These are phyloP conservation scores for Elegia similella DNA, from an alignment of 2,888 invertebrate genomes.

Conservation along the genomic window DNA sequence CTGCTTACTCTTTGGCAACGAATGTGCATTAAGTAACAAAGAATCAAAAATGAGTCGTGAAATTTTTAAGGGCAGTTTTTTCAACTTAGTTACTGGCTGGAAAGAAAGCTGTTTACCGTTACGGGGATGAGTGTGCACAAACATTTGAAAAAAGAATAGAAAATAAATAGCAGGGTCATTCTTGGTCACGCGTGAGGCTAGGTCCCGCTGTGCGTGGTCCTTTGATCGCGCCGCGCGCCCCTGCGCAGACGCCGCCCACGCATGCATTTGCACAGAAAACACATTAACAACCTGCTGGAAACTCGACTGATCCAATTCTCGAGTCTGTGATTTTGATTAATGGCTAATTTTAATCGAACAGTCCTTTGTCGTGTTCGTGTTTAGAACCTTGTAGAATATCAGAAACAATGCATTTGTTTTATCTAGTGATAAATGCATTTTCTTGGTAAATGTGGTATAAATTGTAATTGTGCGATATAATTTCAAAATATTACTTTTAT, in stretches of 20 bases:
- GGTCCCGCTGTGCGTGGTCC: constrained; percentile 37
- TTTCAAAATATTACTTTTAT: no score
- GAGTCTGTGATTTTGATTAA: constrained; percentile 35
- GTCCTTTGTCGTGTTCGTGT: constrained; percentile 22
- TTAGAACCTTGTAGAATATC: constrained; percentile 10
- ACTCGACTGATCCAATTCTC: constrained; percentile 28
- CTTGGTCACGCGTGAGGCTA: constrained; percentile 29
- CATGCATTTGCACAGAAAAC: constrained; percentile 52
- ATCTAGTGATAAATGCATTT: background rate
- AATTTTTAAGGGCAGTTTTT: background rate
- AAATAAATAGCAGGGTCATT: constrained; percentile 33
- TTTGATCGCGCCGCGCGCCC: constrained; percentile 46
- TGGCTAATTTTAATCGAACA: constrained; percentile 31
- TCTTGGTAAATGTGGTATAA: background rate
- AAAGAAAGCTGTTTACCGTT: background rate
- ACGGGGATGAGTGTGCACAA: constrained; percentile 23
- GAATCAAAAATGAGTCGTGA: no score
- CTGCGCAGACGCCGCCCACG: constrained; percentile 39
- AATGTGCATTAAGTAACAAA: no score
- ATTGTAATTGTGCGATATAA: no score
- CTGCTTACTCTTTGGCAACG: no score
- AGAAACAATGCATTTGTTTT: background rate
- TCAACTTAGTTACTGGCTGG: background rate
- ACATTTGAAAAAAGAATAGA: constrained; percentile 22
- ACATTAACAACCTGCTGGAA: constrained; percentile 41